phyloP scores from a whole-genome alignment of 2,888 invertebrate species.

The Acheta domesticus region DNA sequence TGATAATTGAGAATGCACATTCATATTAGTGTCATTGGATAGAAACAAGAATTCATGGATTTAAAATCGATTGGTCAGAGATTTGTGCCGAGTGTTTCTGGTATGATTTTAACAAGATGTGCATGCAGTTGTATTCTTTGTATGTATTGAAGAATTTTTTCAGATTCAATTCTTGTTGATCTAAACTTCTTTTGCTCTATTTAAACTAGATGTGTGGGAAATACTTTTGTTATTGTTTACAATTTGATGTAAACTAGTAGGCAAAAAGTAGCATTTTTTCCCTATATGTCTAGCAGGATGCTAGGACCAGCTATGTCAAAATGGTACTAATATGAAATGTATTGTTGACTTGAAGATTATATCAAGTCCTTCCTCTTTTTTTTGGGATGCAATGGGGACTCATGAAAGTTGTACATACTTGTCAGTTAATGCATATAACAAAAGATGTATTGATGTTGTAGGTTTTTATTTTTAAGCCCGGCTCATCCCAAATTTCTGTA shows the following conservation, averaged over 20 bases:
- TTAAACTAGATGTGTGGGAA: slow-evolving; percentile 11
- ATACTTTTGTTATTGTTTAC: slow-evolving; percentile 7
- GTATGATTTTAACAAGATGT: not conserved
- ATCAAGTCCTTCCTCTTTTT: not conserved
- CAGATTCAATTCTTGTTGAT: slow-evolving; percentile 18
- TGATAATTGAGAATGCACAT: not conserved
- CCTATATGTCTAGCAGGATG: slow-evolving; percentile 18
- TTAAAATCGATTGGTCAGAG: not conserved
- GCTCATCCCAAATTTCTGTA: slow-evolving; percentile 1
- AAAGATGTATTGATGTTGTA: slow-evolving; percentile 18
- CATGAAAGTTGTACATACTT: slow-evolving; percentile 5
- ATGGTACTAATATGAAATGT: slow-evolving; percentile 18
- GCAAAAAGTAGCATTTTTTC: not conserved
- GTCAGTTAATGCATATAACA: slow-evolving; percentile 4
- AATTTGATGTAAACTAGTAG: not conserved
- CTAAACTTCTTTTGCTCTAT: not conserved
- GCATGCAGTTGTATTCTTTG: slow-evolving; percentile 18
- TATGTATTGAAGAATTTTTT: slow-evolving; percentile 1
- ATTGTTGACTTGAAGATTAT: not conserved
- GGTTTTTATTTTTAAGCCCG: slow-evolving; percentile 2
- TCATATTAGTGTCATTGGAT: slow-evolving; percentile 7
- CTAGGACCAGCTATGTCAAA: slow-evolving; percentile 18
- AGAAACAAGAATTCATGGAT: not conserved
- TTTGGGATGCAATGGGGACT: slow-evolving; percentile 3
- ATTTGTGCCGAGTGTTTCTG: not conserved